Conservation (phyloP, 2,113 vertebrate genomes). For the Cephalopholis sonnerati region DNA sequence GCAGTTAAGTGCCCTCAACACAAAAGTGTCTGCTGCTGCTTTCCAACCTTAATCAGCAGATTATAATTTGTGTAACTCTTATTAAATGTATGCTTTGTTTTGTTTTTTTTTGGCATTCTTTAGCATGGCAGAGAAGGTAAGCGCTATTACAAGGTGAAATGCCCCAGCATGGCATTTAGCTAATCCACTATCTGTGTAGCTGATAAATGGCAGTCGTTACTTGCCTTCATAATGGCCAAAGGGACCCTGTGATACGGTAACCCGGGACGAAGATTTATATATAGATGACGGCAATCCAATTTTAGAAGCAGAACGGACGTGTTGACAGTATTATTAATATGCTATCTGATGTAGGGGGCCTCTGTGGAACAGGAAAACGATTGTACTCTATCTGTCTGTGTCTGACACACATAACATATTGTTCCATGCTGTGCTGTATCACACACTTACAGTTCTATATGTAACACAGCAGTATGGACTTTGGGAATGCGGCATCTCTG, state of each 20-base stretch:
- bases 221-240: conserved; percentile 2
- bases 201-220: conserved; percentile 50
- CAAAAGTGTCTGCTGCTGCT: not conserved
- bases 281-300: conserved; percentile 36
- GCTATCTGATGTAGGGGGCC: conserved; percentile 29
- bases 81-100: not conserved
- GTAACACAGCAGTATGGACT: not conserved
- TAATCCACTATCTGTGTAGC: conserved; percentile 34
- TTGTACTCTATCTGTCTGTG: conserved; percentile 24
- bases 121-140: conserved; percentile 38
- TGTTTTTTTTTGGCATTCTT: not conserved
- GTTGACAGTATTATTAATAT: conserved; percentile 70
- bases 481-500: not conserved
- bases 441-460: conserved; percentile 5
- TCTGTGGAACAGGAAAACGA: conserved; percentile 23
- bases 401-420: conserved; percentile 25
- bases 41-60: not conserved
- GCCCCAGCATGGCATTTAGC: conserved; percentile 43
- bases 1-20: not conserved
- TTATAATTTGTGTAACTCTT: not conserved
- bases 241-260: conserved; percentile 44
- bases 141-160: conserved; percentile 50
- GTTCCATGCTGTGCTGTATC: conserved; percentile 21
- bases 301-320: conserved; percentile 52
- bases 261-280: conserved; percentile 43